phyloP scores from a whole-genome alignment of 2,113 vertebrate species.

The Turdus rufiventris region DNA sequence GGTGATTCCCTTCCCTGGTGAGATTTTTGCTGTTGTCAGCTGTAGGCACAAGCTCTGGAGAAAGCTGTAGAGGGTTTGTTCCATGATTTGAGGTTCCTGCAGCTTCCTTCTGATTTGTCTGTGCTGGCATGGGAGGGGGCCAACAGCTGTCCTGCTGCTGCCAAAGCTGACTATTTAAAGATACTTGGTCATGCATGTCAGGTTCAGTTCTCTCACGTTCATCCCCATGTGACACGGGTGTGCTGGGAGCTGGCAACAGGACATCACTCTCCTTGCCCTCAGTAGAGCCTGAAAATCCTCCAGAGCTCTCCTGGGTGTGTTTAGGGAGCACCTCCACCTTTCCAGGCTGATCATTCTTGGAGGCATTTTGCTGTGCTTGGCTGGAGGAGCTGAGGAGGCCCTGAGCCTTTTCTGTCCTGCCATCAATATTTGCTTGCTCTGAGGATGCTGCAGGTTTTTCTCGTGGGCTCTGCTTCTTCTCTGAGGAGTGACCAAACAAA shows the following conservation, averaged over 20 bases:
- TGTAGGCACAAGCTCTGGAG: neutral
- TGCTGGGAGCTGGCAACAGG: neutral
- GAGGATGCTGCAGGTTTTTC: neutral
- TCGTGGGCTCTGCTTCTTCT: slow-evolving; percentile 41
- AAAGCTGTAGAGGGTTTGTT: neutral
- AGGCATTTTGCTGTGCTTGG: neutral
- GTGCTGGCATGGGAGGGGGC: neutral
- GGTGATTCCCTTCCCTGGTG: neutral
- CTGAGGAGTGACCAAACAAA: slow-evolving; percentile 70
- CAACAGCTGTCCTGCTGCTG: neutral
- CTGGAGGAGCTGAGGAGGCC: neutral
- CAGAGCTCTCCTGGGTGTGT: neutral
- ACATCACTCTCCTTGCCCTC: neutral
- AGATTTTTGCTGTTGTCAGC: neutral
- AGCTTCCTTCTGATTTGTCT: neutral
- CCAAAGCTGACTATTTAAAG: neutral
- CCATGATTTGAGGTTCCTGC: neutral
- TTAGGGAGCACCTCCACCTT: neutral
- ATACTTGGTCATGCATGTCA: neutral
- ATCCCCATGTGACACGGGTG: neutral
- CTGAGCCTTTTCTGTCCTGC: neutral
- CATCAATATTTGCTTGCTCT: neutral
- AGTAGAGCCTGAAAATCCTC: neutral
- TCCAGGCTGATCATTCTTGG: neutral
- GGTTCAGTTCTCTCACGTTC: neutral